Evolutionary conservation across 1,140 invertebrate species (phyloP), one percentile per base, ranked within the genome.

Genomic region (Cardiocondyla obscurior): DNA sequence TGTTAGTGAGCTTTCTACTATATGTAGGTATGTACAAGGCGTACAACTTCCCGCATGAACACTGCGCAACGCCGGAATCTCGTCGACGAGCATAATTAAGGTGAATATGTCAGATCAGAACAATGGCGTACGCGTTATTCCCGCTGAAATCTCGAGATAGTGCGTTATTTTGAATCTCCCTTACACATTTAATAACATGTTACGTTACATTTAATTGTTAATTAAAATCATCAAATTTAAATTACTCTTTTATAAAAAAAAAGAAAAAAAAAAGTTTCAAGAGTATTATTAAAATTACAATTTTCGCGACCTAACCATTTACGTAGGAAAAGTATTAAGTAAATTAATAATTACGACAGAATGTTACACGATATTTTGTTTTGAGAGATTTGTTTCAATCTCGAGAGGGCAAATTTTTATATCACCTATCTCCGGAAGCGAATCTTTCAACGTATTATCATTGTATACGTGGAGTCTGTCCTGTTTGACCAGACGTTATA

Each of bases 71-170:
- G 36, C 81, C 84, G 88, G 88, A 85, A 91, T 90, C 84, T 85
- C 85, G 81, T 87, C 86, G 85, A 86, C 62, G 84, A 82, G 73
- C 60, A 89, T 90, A 91, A 91, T 92, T 92, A 92, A 91, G 84
- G 90, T 88, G 85, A 51, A 77, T 42, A 36, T 83, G 73, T 67
- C 57, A 72, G 67, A 46, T 76, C 77, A 10, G 30, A 58, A 85
- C 53, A 73, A 73, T 58, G 28, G 51, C 33, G 16, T 19, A 28
- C 19, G 53, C 69, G 10, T 57, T 72, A 72, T 42, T 19, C 14
- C 14, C 6, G 0, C 16, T 58, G 10, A 58, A 58, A 30, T 73
- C 70, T 57, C 36, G 33, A 72, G 49, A 5, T 58, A n/a, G 19
- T 12, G 14, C 19, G 28, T 39, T 73, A 57, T 73, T 28, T 42